Conservation (phyloP, 2,797 vertebrate genomes). For the Lagodon rhomboides region DNA sequence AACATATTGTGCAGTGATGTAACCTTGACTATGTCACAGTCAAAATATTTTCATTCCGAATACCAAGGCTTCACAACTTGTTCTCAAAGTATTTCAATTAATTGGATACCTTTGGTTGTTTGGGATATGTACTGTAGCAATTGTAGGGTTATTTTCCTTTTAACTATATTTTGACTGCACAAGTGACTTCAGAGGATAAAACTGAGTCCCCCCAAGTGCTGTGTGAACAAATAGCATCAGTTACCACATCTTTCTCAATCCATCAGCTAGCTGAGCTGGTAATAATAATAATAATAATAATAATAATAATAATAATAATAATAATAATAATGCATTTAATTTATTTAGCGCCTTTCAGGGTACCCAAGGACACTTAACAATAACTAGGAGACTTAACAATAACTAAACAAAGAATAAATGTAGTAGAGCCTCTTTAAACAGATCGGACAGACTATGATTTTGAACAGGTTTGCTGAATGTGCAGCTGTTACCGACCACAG, state of each 20-base stretch:
- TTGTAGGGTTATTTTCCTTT: not conserved
- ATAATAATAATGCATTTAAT: no score
- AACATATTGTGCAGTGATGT: not conserved
- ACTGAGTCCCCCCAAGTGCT: not conserved
- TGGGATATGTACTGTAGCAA: no score
- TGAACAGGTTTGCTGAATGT: not conserved
- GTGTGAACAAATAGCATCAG: not conserved
- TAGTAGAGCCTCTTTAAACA: not conserved
- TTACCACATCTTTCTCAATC: not conserved
- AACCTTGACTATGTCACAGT: not conserved
- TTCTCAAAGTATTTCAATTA: not conserved
- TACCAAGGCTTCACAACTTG: not conserved
- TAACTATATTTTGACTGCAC: not conserved
- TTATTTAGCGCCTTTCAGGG: no score
- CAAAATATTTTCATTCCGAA: constrained; percentile 6
- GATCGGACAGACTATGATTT: not conserved
- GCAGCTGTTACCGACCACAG: no score
- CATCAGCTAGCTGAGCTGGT: not conserved
- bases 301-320: no score
- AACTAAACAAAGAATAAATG: no score
- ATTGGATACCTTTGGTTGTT: not conserved
- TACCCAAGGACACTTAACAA: no score
- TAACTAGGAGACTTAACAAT: no score
- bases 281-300: no score
- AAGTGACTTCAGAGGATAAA: not conserved